Evolutionary conservation across 2,797 vertebrate genomes (phyloP), one percentile per base, ranked within the genome.

Genomic region (Macropodus opercularis): DNA sequence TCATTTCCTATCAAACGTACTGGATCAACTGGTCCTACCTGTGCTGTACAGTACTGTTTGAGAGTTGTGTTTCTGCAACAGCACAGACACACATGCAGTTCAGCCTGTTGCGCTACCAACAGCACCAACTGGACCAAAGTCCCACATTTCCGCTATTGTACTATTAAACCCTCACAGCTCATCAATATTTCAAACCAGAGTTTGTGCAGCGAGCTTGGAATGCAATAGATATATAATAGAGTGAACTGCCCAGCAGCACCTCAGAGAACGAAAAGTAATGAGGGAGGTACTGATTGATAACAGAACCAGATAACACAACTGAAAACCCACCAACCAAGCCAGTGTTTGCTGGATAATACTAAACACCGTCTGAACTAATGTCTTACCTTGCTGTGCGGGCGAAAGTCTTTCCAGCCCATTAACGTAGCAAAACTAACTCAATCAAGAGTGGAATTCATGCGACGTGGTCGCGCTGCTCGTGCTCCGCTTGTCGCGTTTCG

Each of bases 121-220:
- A 35, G 15, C 68, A 61, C 59, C 40, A 29, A 63, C 3, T 3
- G 12, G 61, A 69, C 17, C 76, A 85, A 76, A 74, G 77, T 86
- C 69, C 59, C 23, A 32, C 42, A 50, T 80, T 65, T 56, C 22
- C 7, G 36, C 60, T 36, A 51, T 72, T 77, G 39, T 36, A 26
- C 51, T 32, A 9, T 22, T 74, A 18, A 53, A 77, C 63, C 49
- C 53, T 68, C 52, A 48, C 24, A 43, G 22, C 32, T 63, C 24
- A 23, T 51, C 75, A 61, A 61, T 72, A 81, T 64, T 42, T 47
- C 63, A 79, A 74, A 61, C 15, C 52, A 66, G 14, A 43, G 15
- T 73, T 72, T 70, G 72, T 63, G 29, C 42, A 31, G 52, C 3
- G 6, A 13, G 19, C 50, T 57, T 61, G 17, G 13, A 55, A 61